Evolutionary conservation across 2,888 invertebrate genomes (phyloP).

Genomic region (Habrosyne pyritoides): DNA sequence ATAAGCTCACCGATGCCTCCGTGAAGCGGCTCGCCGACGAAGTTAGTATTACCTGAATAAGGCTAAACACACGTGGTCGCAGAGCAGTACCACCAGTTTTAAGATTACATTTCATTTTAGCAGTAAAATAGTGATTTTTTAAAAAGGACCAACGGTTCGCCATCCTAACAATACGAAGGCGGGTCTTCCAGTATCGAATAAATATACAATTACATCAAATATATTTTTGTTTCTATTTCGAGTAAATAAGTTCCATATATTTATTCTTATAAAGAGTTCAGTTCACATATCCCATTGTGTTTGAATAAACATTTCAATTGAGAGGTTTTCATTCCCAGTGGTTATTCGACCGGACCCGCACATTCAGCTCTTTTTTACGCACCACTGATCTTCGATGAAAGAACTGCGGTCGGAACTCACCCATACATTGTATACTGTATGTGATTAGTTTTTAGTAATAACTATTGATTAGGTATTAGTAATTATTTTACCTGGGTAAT

Average conservation of each 20-base stretch:
- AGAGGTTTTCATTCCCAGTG: slow-evolving; percentile 68
- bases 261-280: slow-evolving; percentile 45
- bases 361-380: slow-evolving; percentile 75
- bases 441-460: neutral
- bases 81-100: too few species aligned
- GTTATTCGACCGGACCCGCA: slow-evolving; percentile 61
- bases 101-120: too few species aligned
- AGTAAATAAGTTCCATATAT: slow-evolving; percentile 15
- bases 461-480: neutral
- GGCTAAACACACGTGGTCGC: too few species aligned
- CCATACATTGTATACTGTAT: slow-evolving; percentile 30
- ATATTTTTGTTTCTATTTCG: too few species aligned
- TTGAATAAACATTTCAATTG: slow-evolving; percentile 77
- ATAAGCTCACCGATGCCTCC: too few species aligned
- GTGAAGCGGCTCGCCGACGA: too few species aligned
- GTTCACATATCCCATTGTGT: slow-evolving; percentile 66
- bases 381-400: slow-evolving; percentile 66
- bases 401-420: slow-evolving; percentile 62
- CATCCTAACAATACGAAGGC: too few species aligned
- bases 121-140: too few species aligned
- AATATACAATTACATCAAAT: too few species aligned
- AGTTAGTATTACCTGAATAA: too few species aligned
- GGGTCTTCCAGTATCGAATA: too few species aligned
- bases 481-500: neutral
- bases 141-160: too few species aligned